Base-by-base conservation (phyloP, 2,888 invertebrate species). In the Leptopterna dolabrata region DNA sequence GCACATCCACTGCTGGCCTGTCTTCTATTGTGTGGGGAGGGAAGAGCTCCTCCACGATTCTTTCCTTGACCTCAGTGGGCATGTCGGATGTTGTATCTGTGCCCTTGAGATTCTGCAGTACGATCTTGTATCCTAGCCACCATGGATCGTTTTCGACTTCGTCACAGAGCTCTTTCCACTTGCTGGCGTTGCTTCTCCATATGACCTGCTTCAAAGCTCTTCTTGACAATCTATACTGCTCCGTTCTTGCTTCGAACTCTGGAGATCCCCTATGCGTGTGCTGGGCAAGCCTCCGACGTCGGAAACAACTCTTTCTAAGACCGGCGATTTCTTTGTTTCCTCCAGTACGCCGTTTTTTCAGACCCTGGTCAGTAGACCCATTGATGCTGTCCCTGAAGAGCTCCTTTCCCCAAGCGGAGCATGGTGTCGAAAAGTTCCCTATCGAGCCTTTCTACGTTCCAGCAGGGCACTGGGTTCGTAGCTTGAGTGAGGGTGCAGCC, bases 161-260 rank as follows among this genome's bases (percentile, higher is more conserved):
- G 11, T 89, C 73, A 55, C 88, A 87, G 11, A 91, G 86, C 11
- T 87, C 76, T 13, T 47, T 13, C 6, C 47, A 13, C 13, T 47
- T 47, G 6, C 43, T 43, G 43, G 43, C 43, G 7, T 43, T 43
- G 11, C 43, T 43, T 11, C 11, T 6, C 7, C 7, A 6, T 43
- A 43, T 43, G 6, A 11, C 43, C 43, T 9, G 43, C 11, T 43
- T 43, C 43, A 87, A 30, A 43, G 43, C 7, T 9, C 43, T 43
- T 43, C 43, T 43, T 43, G 43, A 43, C 43, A 43, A 43, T 9
- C 43, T 43, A 11, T 43, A 43, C 43, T 43, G 43, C 43, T 43
- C 43, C 43, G 11, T 43, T 43, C 11, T 43, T 43, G 43, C 6
- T 43, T 43, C 6, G 11, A 43, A 43, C 7, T 43, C 11, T 11